These are phyloP conservation scores for Manduca sexta DNA, from an alignment of 1,140 invertebrate species.

Conservation along the genomic window DNA sequence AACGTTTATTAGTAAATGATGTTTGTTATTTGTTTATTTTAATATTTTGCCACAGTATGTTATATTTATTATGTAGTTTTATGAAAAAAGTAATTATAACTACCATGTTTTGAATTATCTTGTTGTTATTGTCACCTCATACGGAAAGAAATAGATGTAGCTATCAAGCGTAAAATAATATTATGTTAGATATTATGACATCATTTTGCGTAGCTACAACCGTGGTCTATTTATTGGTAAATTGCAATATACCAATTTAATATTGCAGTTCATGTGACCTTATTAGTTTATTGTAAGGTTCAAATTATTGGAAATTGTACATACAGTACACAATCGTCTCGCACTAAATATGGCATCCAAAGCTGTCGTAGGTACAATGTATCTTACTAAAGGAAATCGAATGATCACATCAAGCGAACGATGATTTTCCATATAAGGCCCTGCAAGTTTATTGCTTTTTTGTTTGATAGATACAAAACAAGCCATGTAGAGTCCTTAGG, in stretches of 20 bases:
- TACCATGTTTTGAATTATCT: no score
- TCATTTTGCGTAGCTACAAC: conserved; percentile 16
- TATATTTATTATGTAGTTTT: no score
- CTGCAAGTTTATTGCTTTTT: conserved; percentile 3
- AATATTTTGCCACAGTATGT: no score
- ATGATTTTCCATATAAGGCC: conserved; percentile 28
- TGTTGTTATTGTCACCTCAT: no score
- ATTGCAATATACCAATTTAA: neutral
- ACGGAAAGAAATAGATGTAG: no score
- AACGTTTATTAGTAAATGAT: no score
- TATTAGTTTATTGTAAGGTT: neutral
- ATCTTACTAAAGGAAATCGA: conserved; percentile 21
- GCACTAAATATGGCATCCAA: conserved; percentile 34
- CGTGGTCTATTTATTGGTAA: conserved; percentile 3
- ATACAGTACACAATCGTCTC: neutral
- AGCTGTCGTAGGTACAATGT: conserved; percentile 14
- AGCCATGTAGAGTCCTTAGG: no score
- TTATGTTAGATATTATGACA: conserved; percentile 10
- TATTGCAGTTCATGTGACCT: neutral
- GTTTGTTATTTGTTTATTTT: no score
- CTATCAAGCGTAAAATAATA: no score
- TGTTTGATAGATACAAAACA: no score
- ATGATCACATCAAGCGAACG: conserved; percentile 32
- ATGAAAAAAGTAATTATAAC: no score
- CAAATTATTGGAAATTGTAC: neutral